These are phyloP conservation scores for Gymnarchus niloticus DNA, from an alignment of 2,113 vertebrate genomes.

Conservation along the genomic window DNA sequence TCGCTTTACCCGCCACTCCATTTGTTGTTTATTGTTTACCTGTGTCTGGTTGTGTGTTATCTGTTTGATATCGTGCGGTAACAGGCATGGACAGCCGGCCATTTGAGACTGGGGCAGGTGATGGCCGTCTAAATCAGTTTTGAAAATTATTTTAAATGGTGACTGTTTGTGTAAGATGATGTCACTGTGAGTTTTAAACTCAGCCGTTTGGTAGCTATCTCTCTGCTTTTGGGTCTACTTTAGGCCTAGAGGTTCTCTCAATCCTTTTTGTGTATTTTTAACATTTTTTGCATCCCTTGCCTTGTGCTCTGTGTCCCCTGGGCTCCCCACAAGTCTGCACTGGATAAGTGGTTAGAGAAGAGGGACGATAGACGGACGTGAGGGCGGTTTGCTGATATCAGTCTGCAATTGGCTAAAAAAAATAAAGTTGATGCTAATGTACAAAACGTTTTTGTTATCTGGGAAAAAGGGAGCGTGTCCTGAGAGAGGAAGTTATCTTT, in stretches of 20 bases:
- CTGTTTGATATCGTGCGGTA: not conserved
- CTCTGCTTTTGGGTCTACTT: too few relatives aligned
- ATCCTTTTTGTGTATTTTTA: not conserved
- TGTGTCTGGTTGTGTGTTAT: too few relatives aligned
- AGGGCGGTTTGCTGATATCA: not conserved
- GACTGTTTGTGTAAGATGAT: not conserved
- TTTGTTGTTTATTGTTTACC: not conserved
- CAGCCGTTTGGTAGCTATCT: too few relatives aligned
- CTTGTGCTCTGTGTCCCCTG: not conserved
- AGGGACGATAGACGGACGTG: not conserved
- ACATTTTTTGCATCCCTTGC: not conserved
- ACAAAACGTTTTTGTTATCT: not conserved
- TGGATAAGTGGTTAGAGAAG: not conserved
- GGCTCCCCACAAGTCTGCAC: not conserved
- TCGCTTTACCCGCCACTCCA: slow-evolving; percentile 12
- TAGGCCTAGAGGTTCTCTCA: not conserved
- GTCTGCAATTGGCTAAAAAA: not conserved
- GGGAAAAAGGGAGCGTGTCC: not conserved
- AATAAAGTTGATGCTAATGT: too few relatives aligned
- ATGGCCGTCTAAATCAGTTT: not conserved
- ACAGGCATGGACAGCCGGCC: not conserved
- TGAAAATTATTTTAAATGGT: not conserved
- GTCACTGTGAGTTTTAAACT: too few relatives aligned
- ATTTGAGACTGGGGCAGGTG: not conserved
- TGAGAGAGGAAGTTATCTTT: not conserved